A percentile compares a stretch with the other conserved stretches of the same genome.
Conservation (phyloP, 2,888 invertebrate species). For the Epirrhoe tristata region DNA sequence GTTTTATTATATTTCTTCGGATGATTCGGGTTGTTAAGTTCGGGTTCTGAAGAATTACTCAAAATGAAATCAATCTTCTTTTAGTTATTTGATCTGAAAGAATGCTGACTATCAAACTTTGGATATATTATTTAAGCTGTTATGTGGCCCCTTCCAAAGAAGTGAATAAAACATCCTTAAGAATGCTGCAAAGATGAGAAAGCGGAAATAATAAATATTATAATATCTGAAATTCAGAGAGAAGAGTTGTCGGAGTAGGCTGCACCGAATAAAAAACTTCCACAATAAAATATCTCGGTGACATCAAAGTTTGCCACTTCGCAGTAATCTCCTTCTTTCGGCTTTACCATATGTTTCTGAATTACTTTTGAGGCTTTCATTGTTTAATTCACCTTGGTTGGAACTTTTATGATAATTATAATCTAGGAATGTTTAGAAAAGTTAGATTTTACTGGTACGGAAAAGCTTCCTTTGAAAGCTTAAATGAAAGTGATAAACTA, state of each 20-base stretch:
- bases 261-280: constrained; percentile 36
- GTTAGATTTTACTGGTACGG: background rate
- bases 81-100: too few relatives aligned
- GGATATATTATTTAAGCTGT: too few relatives aligned
- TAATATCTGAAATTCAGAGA: constrained; percentile 21
- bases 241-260: constrained; percentile 26
- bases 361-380: background rate
- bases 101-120: too few relatives aligned
- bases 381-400: background rate
- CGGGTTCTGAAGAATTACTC: background rate
- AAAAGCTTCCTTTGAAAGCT: too few relatives aligned
- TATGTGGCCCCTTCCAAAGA: too few relatives aligned
- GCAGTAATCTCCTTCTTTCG: constrained; percentile 32
- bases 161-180: background rate
- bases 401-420: background rate
- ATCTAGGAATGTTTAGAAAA: background rate
- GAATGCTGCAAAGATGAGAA: background rate
- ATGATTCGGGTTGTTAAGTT: background rate
- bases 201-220: constrained; percentile 10
- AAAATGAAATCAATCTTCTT: background rate
- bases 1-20: constrained; percentile 57
- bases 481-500: too few relatives aligned
- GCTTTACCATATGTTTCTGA: constrained; percentile 21
- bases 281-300: constrained; percentile 43
- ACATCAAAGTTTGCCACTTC: constrained; percentile 42